phyloP scores from a whole-genome alignment of 2,888 invertebrate genomes.

The Epicampocera succincta region DNA sequence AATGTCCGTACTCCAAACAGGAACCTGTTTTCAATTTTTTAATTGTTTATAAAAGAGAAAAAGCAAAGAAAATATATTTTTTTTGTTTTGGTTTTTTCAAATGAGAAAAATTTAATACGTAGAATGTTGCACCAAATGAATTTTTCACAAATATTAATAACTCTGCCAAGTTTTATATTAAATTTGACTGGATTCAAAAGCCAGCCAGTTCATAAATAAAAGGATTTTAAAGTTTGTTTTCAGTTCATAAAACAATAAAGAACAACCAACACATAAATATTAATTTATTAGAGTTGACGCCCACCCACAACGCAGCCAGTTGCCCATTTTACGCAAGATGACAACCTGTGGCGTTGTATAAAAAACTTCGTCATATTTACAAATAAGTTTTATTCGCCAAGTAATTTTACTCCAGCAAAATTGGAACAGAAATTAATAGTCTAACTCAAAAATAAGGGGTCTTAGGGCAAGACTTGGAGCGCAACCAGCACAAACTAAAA shows the following conservation, averaged over 20 bases:
- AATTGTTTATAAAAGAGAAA: conserved; percentile 7
- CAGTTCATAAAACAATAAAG: neutral
- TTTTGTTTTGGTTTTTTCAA: neutral
- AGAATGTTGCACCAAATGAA: conserved; percentile 45
- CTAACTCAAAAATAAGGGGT: neutral
- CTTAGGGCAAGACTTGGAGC: no score
- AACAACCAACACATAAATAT: conserved; percentile 41
- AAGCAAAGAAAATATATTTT: neutral
- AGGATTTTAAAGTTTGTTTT: conserved; percentile 47
- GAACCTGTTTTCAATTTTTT: conserved; percentile 74
- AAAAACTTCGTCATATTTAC: conserved; percentile 20
- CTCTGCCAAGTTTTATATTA: conserved; percentile 11
- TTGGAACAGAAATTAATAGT: no score
- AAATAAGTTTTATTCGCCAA: neutral
- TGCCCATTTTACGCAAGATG: neutral
- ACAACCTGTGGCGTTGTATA: conserved; percentile 60
- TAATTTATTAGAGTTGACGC: conserved; percentile 34
- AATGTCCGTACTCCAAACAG: conserved; percentile 80
- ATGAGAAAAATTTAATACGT: conserved; percentile 11
- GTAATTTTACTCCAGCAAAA: no score
- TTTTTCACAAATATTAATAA: neutral
- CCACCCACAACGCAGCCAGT: no score
- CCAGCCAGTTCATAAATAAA: conserved; percentile 10
- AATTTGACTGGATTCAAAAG: conserved; percentile 1
- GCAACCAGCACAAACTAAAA: no score